phyloP scores from a whole-genome alignment of 2,888 invertebrate genomes.

The Notodonta ziczac region DNA sequence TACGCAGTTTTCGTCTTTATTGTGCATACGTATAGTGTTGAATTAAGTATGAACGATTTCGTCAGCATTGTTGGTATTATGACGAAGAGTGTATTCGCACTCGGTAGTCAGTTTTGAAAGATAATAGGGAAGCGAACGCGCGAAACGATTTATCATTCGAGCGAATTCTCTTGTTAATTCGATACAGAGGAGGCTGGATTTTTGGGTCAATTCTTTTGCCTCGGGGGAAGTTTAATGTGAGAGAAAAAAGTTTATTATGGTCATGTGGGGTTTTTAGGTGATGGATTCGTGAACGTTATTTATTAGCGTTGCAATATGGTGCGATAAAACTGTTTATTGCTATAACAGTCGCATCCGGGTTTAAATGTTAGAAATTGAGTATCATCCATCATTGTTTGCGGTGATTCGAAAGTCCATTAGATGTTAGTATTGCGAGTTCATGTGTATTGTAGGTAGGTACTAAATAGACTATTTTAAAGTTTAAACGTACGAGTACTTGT shows the following conservation, averaged over 20 bases:
- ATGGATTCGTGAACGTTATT: constrained; percentile 44
- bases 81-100: constrained; percentile 18
- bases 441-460: background rate
- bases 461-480: background rate
- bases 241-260: constrained; percentile 53
- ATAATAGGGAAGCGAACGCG: constrained; percentile 57
- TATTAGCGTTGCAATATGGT: constrained; percentile 41
- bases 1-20: constrained; percentile 21
- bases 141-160: constrained; percentile 69
- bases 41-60: constrained; percentile 1
- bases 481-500: background rate
- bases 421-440: background rate
- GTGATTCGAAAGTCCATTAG: constrained; percentile 22
- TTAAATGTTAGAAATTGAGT: constrained; percentile 11
- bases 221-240: constrained; percentile 48
- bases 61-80: constrained; percentile 9
- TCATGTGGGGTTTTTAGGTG: constrained; percentile 37
- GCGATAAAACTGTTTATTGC: constrained; percentile 30
- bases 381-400: constrained; percentile 8
- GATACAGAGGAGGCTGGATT: constrained; percentile 63
- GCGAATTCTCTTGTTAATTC: constrained; percentile 77
- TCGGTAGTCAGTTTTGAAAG: constrained; percentile 28
- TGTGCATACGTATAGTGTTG: background rate
- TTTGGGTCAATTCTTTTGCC: constrained; percentile 59
- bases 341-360: constrained; percentile 11